Percentiles rank a stretch among this genome's conserved stretches.
Conservation (phyloP, 2,113 vertebrate genomes). For the Actenoides hombroni region DNA sequence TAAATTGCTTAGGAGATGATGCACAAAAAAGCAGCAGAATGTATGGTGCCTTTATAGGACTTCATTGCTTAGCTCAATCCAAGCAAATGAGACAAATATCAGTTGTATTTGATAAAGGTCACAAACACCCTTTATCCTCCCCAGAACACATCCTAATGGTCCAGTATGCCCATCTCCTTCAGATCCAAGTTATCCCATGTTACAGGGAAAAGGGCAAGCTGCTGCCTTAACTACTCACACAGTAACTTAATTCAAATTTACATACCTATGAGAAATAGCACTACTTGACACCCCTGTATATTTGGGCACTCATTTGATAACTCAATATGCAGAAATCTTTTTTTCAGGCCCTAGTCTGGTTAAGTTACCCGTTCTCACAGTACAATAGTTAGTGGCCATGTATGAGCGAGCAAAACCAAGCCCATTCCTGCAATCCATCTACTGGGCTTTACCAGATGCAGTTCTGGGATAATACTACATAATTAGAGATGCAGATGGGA, state of each 20-base stretch:
- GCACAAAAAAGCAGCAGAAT: not conserved
- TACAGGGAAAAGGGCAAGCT: not conserved
- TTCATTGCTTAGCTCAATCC: not conserved
- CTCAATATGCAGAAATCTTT: not conserved
- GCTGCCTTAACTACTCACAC: not conserved
- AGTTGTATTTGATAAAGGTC: not conserved
- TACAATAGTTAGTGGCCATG: not conserved
- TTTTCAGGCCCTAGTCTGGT: not conserved
- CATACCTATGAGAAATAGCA: not conserved
- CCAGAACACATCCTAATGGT: not conserved
- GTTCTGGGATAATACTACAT: not conserved
- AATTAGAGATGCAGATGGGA: not conserved
- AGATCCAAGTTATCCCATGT: not conserved
- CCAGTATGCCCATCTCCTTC: not conserved
- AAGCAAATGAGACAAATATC: not conserved
- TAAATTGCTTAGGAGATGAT: not conserved
- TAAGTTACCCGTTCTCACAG: not conserved
- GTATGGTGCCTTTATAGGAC: not conserved
- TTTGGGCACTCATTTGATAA: not conserved
- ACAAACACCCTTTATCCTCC: not conserved
- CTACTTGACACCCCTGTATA: not conserved
- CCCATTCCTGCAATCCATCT: not conserved
- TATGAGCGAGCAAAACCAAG: not conserved
- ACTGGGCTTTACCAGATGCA: not conserved
- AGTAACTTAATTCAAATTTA: not conserved